phyloP scores from a whole-genome alignment of 2,113 vertebrate species.

The Parotia lawesii region DNA sequence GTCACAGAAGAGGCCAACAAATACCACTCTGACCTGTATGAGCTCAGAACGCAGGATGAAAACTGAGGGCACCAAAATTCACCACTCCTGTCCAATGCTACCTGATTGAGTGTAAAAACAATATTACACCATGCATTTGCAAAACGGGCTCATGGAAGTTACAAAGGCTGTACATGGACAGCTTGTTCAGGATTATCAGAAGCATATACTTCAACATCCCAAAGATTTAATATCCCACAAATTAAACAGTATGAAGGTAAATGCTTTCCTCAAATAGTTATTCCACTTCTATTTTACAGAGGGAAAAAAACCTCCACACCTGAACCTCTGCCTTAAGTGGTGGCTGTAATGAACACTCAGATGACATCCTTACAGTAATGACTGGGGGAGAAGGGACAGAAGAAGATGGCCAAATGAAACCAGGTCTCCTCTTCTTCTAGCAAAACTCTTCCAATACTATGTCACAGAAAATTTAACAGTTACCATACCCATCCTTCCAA shows the following conservation, averaged over 20 bases:
- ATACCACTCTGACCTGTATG: not conserved
- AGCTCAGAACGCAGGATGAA: not conserved
- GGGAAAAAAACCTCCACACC: not conserved
- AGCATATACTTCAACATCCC: not conserved
- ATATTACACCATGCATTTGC: not conserved
- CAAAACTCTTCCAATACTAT: not conserved
- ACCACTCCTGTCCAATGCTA: not conserved
- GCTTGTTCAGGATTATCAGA: not conserved
- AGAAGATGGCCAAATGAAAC: not conserved
- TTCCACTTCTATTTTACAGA: not conserved
- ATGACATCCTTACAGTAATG: not conserved
- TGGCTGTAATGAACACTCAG: not conserved
- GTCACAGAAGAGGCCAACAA: not conserved
- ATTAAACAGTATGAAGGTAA: not conserved
- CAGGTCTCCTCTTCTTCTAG: not conserved
- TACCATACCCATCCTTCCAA: constrained; percentile 89
- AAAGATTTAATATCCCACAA: not conserved
- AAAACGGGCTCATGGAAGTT: not conserved
- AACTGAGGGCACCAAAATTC: not conserved
- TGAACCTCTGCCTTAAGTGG: not conserved
- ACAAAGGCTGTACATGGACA: not conserved
- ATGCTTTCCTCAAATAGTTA: not conserved
- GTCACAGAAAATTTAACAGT: not conserved
- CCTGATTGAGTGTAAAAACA: not conserved
- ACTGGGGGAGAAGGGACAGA: not conserved